Evolutionary conservation across 2,113 vertebrate species (phyloP).

Genomic region (Damaliscus lunatus): DNA sequence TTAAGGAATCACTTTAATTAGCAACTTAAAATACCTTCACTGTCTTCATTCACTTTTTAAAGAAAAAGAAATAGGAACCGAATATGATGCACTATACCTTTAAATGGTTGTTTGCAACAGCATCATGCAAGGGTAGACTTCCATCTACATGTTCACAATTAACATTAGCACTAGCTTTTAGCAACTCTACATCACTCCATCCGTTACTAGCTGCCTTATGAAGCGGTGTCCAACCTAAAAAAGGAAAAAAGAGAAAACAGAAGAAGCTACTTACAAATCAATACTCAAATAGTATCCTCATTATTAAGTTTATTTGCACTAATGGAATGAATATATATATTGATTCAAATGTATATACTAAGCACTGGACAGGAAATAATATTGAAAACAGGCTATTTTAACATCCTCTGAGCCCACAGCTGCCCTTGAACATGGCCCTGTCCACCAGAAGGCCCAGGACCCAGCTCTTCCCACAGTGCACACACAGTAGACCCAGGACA

Average conservation of each 20-base stretch:
- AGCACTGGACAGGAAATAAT: not conserved
- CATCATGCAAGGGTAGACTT: constrained; percentile 85
- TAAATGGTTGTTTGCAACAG: constrained; percentile 78
- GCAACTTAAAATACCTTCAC: constrained; percentile 40
- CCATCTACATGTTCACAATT: constrained; percentile 81
- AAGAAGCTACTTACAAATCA: not conserved
- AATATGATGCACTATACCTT: constrained; percentile 79
- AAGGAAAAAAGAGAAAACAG: constrained; percentile 25
- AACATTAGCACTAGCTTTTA: constrained; percentile 86
- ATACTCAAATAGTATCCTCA: not conserved
- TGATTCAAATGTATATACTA: not conserved
- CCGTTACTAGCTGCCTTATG: constrained; percentile 84
- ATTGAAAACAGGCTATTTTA: not conserved
- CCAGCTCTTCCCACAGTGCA: not conserved
- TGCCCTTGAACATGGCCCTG: not conserved
- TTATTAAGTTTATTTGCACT: not conserved
- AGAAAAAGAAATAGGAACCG: not conserved
- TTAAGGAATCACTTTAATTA: constrained; percentile 12
- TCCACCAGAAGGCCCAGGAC: not conserved
- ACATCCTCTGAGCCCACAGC: not conserved
- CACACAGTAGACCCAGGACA: not conserved
- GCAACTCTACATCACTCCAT: constrained; percentile 79
- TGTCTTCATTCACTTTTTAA: constrained; percentile 19
- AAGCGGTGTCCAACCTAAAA: constrained; percentile 89
- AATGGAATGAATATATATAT: not conserved